phyloP scores from a whole-genome alignment of 2,888 invertebrate species.

The Heteromurus nitidus region DNA sequence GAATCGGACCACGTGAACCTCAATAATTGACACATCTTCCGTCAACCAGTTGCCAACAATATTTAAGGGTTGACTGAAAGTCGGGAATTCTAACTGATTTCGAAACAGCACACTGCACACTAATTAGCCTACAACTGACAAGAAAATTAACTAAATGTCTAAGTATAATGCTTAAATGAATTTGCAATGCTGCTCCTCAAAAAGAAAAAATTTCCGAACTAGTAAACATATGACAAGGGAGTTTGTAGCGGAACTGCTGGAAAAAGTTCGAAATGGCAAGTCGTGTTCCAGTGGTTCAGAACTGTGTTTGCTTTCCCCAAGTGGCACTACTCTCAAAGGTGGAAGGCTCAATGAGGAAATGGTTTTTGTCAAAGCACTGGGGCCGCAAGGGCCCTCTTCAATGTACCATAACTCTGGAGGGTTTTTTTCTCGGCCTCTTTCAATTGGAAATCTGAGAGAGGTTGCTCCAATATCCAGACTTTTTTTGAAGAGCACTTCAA shows the following conservation, averaged over 20 bases:
- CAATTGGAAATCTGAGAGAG: conserved; percentile 26
- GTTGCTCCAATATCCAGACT: conserved; percentile 30
- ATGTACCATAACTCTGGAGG: conserved; percentile 50
- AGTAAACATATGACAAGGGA: neutral
- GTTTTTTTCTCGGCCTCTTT: conserved; percentile 59
- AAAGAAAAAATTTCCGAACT: no score
- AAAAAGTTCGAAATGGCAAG: conserved; percentile 38
- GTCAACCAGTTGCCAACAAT: no score
- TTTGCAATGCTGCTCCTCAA: no score
- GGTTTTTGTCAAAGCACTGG: conserved; percentile 55
- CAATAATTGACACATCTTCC: neutral
- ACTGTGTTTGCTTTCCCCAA: no score
- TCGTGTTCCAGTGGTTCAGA: conserved; percentile 36
- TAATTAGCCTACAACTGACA: no score
- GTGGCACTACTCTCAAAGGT: conserved; percentile 28
- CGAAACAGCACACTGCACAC: conserved; percentile 3
- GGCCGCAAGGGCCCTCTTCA: conserved; percentile 54
- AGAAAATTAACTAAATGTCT: no score
- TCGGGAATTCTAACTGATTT: no score
- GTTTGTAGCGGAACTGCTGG: neutral
- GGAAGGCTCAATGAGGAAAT: conserved; percentile 26
- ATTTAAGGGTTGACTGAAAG: no score
- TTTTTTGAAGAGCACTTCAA: conserved; percentile 43
- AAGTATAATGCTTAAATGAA: no score
- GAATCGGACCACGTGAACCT: conserved; percentile 3